Conservation (phyloP, 2,888 invertebrate species). For the Resseliella maxima region DNA sequence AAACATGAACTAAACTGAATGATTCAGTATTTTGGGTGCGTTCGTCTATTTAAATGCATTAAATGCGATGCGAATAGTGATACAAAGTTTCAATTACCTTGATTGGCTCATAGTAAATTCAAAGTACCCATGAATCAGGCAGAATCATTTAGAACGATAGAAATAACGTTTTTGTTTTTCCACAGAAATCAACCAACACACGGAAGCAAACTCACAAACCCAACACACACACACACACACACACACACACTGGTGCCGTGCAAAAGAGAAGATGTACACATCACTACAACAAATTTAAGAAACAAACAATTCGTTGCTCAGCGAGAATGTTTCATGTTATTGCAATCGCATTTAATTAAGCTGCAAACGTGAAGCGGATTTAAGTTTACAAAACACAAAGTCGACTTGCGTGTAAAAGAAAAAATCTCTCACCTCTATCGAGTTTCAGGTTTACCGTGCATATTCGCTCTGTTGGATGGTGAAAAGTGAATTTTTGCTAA, state of each 20-base stretch:
- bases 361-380: constrained; percentile 17
- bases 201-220: not conserved
- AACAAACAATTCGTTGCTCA: constrained; percentile 16
- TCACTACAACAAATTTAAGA: not conserved
- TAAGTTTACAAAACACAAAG: constrained; percentile 27
- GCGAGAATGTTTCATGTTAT: not conserved
- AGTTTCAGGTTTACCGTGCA: too few relatives aligned
- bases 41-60: not conserved
- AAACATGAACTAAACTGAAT: not conserved
- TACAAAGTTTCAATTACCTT: constrained; percentile 14
- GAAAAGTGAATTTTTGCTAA: not conserved
- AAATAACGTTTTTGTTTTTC: not conserved
- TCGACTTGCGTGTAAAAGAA: not conserved
- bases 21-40: not conserved
- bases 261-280: not conserved
- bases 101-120: not conserved
- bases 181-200: not conserved
- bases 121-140: not conserved
- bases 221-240: too few relatives aligned
- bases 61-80: not conserved
- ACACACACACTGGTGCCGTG: not conserved
- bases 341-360: constrained; percentile 28
- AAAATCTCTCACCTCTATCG: not conserved
- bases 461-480: not conserved
- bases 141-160: not conserved